These are phyloP conservation scores for Hirundichthys speculiger DNA, from an alignment of 2,113 vertebrate genomes.

Conservation along the genomic window DNA sequence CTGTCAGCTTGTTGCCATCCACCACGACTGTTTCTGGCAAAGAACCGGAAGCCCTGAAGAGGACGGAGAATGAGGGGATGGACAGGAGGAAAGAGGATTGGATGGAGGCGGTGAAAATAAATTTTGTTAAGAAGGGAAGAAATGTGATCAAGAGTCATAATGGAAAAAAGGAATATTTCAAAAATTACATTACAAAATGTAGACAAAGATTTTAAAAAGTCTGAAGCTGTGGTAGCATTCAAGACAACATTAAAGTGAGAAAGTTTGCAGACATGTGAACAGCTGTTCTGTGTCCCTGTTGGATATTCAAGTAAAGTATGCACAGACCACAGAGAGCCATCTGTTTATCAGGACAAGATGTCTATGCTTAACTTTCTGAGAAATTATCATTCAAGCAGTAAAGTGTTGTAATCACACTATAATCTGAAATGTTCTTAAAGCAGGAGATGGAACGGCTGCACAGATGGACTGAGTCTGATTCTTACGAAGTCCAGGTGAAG, in stretches of 20 bases:
- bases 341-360: slow-evolving; percentile 44
- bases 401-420: neutral
- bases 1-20: slow-evolving; percentile 73
- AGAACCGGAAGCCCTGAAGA: slow-evolving; percentile 59
- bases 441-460: too few species aligned
- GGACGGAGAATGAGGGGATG: neutral
- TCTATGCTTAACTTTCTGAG: neutral
- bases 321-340: slow-evolving; percentile 33
- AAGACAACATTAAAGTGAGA: too few species aligned
- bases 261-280: slow-evolving; percentile 37
- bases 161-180: too few species aligned
- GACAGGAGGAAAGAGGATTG: too few species aligned
- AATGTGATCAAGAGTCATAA: too few species aligned
- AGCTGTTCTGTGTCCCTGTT: slow-evolving; percentile 37
- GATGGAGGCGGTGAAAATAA: too few species aligned
- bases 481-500: slow-evolving; percentile 84
- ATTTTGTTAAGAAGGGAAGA: too few species aligned
- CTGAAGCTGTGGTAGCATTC: too few species aligned
- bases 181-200: neutral
- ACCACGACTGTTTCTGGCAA: slow-evolving; percentile 73
- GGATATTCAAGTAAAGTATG: slow-evolving; percentile 21
- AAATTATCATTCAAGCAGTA: neutral
- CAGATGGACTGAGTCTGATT: neutral
- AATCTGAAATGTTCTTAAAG: neutral
- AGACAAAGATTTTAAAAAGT: neutral